Evolutionary conservation across 2,888 invertebrate species (phyloP).

Genomic region (Mythimna ferrago): DNA sequence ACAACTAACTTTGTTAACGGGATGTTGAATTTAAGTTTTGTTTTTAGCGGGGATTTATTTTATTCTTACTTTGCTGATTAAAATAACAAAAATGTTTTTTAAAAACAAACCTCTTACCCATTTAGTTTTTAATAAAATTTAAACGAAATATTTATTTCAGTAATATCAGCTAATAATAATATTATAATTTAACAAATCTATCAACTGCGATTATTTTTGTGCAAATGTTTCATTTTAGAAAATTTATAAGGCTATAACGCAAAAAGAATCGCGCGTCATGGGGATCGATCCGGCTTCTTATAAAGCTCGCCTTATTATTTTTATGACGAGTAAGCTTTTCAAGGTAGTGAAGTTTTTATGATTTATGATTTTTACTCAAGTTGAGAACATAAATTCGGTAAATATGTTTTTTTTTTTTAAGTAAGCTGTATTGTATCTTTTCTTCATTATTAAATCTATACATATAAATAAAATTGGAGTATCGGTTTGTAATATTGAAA

Average conservation of each 20-base stretch:
- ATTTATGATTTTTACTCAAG: not conserved
- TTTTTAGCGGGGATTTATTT: not conserved
- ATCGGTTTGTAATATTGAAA: too few relatives aligned
- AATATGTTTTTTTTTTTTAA: not conserved
- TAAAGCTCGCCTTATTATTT: not conserved
- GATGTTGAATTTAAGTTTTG: not conserved
- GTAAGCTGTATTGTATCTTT: not conserved
- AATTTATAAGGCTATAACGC: not conserved
- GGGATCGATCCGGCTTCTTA: constrained; percentile 13
- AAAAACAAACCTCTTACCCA: not conserved
- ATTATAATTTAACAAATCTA: not conserved
- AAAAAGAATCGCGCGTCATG: constrained; percentile 18
- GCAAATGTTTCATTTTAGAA: not conserved
- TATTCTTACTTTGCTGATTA: too few relatives aligned
- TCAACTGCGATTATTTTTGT: too few relatives aligned
- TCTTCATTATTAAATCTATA: not conserved
- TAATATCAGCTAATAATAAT: not conserved
- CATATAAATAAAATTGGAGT: too few relatives aligned
- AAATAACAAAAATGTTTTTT: not conserved
- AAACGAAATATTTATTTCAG: too few relatives aligned
- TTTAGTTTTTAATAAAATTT: too few relatives aligned
- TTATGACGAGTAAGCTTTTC: not conserved
- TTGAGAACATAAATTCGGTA: not conserved
- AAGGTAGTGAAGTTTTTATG: not conserved
- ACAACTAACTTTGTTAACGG: not conserved